A percentile compares a stretch with the other conserved stretches of the same genome.
phyloP scores from a whole-genome alignment of 2,113 vertebrate species.

The Gopherus evgoodei region DNA sequence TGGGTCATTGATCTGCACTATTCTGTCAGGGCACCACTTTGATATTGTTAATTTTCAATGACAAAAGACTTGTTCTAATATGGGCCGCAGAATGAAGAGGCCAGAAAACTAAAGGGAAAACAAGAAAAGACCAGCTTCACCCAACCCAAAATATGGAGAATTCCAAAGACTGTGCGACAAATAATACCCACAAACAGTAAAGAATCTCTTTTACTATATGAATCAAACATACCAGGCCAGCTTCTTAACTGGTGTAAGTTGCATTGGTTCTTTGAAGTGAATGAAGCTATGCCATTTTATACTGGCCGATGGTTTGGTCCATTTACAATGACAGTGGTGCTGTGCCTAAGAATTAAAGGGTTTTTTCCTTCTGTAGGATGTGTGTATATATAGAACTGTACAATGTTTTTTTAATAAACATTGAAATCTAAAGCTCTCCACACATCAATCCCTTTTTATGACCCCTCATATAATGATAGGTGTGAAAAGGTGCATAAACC shows the following conservation, averaged over 20 bases:
- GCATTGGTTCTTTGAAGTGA: background rate
- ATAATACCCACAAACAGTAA: constrained; percentile 43
- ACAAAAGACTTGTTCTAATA: constrained; percentile 52
- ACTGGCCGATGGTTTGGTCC: background rate
- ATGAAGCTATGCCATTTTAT: background rate
- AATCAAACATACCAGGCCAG: constrained; percentile 36
- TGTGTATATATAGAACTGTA: background rate
- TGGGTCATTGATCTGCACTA: constrained; percentile 70
- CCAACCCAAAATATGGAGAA: background rate
- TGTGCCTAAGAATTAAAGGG: background rate
- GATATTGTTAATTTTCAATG: constrained; percentile 67
- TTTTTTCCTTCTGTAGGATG: background rate
- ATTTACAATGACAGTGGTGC: constrained; percentile 2
- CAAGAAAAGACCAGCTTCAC: constrained; percentile 8
- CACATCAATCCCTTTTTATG: constrained; percentile 67
- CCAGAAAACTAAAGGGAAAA: constrained; percentile 17
- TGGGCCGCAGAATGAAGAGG: constrained; percentile 26
- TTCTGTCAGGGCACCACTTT: constrained; percentile 37
- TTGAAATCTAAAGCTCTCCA: constrained; percentile 45
- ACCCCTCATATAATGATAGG: constrained; percentile 38
- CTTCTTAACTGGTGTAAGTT: background rate
- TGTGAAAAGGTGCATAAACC: constrained; percentile 75
- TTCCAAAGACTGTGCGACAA: constrained; percentile 51
- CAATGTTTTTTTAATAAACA: constrained; percentile 54
- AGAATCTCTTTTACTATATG: constrained; percentile 31